Evolutionary conservation across 2,113 vertebrate genomes (phyloP), one percentile per base, ranked within the genome.

Genomic region (Vulpes ferrilata): DNA sequence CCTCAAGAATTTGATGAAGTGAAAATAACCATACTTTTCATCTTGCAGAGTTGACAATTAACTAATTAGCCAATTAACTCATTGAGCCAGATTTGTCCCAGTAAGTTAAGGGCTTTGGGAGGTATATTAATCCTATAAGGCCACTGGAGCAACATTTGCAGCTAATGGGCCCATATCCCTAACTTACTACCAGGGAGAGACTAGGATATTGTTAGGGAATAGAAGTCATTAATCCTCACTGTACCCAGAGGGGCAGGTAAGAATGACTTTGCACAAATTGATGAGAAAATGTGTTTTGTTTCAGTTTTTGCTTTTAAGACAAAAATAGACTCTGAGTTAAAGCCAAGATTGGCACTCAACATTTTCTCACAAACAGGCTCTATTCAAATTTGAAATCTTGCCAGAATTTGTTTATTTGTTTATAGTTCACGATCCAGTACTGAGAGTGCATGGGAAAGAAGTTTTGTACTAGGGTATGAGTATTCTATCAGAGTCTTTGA

Each of bases 51-150:
- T 67, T 97, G 96, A 97, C 97, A 96, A 74, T 96, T 62, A 96
- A 97, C 90, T 97, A 98, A 98, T 98, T 97, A 98, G 35, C 62
- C 94, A 84, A 92, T 97, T 97, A 97, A 97, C 88, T 97, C 90
- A 82, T 35, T 64, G 76, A 93, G 73, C 85, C 90, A 95, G 78
- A 96, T 94, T 96, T 94, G 79, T 88, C 95, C 94, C 92, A 94
- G 80, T 35, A 81, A 96, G 84, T 95, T 88, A 82, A 82, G 90
- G 81, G 81, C 30, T 97, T 95, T 88, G 95, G 90, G 88, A 96
- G 51, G 38, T 74, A n/a, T 87, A 91, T 96, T 93, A 98, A 96
- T 96, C 76, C 96, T 94, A 90, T 17, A 95, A 96, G 96, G 94
- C 96, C 97, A 91, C 95, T 25, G 35, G 97, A 93, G 97, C 73